Conservation (phyloP, 1,140 invertebrate genomes). For the Ceratina australensis region DNA sequence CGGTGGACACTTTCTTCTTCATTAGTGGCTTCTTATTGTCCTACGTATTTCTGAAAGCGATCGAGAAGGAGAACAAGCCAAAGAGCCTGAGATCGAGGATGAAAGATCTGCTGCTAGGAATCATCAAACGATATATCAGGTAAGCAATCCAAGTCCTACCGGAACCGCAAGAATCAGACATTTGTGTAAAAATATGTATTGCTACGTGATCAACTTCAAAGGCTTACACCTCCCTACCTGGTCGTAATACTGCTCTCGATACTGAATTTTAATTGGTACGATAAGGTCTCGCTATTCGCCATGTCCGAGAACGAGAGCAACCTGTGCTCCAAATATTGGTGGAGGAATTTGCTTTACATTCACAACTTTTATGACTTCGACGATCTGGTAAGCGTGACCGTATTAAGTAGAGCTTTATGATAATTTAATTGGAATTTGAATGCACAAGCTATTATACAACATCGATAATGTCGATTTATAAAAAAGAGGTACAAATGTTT, state of each 20-base stretch:
- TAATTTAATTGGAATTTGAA: too few species aligned
- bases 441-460: too few species aligned
- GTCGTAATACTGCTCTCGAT: conserved; percentile 79
- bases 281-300: conserved; percentile 76
- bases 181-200: background rate
- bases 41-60: conserved; percentile 73
- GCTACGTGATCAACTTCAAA: conserved; percentile 55
- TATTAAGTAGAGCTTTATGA: background rate
- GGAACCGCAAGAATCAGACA: background rate
- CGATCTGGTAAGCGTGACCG: conserved; percentile 75
- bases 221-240: conserved; percentile 79
- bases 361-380: conserved; percentile 81
- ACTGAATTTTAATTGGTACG: conserved; percentile 78
- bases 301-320: conserved; percentile 77
- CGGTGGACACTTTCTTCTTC: conserved; percentile 80
- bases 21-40: conserved; percentile 77
- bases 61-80: conserved; percentile 55
- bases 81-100: conserved; percentile 62
- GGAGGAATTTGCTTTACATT: conserved; percentile 84
- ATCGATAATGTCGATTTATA: background rate
- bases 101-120: conserved; percentile 65
- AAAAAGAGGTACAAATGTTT: conserved; percentile 15
- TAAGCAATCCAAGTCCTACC: conserved; percentile 45
- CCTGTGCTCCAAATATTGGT: conserved; percentile 83
- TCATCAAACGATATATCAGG: conserved; percentile 77